Base-by-base conservation (phyloP, 2,888 invertebrate species). In the Andrena marginata region DNA sequence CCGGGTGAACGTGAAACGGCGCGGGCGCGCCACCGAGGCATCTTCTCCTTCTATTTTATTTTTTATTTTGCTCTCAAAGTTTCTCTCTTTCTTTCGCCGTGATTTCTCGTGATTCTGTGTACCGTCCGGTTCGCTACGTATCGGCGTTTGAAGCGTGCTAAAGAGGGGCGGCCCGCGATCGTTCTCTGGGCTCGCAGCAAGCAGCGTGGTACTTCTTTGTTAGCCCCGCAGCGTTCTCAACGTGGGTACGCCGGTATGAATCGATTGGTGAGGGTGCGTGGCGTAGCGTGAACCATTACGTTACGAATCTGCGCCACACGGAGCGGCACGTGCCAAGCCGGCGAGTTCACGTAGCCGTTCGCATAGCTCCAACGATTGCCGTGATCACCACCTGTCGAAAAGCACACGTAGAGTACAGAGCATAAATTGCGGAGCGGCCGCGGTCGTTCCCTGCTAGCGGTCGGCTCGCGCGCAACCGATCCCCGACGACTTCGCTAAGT, bases 231-330 rank as follows among this genome's bases (percentile, higher is more conserved):
- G 72, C 42, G 83, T 76, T 82, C 83, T 88, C 85, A 88, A 88
- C 87, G 88, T 88, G 88, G 88, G 68, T 81, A 79, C 62, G 91
- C 91, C 91, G 94, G 94, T 92, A 94, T 90, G 92, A 94, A 94
- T 89, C 94, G 94, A 93, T 94, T 94, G 90, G 93, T 93, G 90
- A 94, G 91, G 90, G 93, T 93, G 92, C 93, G 93, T 90, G 94
- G 94, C 89, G 94, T 94, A 89, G 94, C 93, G 92, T 94, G 94
- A 94, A 93, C 94, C 94, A 94, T 92, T 93, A 94, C 93, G 93
- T 93, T 94, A 93, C 94, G 94, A 91, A 93, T 93, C 91, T 91
- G 93, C 90, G 93, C 93, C 91, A 94, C 92, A 84, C 93, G 93
- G 88, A 92, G 93, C 78, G 94, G 94, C 91, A 94, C 92, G 90